phyloP scores from a whole-genome alignment of 2,113 vertebrate species.

The Sturnira hondurensis region DNA sequence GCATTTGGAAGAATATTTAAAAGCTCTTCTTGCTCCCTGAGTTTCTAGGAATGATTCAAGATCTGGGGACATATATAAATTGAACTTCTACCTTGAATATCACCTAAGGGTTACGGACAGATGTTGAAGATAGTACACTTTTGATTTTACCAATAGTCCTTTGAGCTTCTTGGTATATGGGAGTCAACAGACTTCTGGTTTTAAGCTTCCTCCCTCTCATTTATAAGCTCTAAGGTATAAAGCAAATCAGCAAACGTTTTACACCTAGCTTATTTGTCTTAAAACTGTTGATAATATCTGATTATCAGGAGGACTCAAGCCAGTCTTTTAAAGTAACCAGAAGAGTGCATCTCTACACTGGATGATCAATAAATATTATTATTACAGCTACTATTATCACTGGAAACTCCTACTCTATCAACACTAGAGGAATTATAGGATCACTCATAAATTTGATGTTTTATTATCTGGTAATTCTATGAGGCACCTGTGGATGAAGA shows the following conservation, averaged over 20 bases:
- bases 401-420: neutral
- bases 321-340: neutral
- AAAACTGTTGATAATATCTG: neutral
- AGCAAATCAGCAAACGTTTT: neutral
- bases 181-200: neutral
- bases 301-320: neutral
- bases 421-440: neutral
- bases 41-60: neutral
- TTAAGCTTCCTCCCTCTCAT: neutral
- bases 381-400: neutral
- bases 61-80: neutral
- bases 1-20: neutral
- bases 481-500: neutral
- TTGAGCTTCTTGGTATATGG: neutral
- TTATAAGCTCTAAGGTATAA: neutral
- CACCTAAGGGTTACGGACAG: neutral
- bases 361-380: neutral
- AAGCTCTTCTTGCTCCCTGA: neutral
- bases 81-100: neutral
- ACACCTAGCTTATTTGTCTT: neutral
- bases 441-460: neutral
- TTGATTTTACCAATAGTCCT: neutral
- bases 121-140: neutral
- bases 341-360: neutral
- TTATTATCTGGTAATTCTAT: neutral